Evolutionary conservation across 2,113 vertebrate species (phyloP).

Genomic region (Hipposideros armiger): DNA sequence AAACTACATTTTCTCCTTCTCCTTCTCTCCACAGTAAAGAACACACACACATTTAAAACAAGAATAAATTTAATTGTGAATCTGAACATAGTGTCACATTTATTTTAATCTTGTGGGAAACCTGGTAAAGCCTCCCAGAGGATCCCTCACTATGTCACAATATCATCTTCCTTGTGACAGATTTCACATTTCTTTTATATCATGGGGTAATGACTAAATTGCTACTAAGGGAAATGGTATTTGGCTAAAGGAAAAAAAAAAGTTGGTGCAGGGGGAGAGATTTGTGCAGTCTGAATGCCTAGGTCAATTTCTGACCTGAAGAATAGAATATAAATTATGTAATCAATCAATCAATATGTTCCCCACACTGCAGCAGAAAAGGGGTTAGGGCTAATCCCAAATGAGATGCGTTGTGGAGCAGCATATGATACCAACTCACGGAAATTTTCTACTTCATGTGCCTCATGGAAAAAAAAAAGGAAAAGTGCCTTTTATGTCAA

Average conservation of each 20-base stretch:
- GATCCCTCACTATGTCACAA: slow-evolving; percentile 87
- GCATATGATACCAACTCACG: not conserved
- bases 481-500: slow-evolving; percentile 68
- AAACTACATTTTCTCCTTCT: slow-evolving; percentile 46
- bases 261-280: slow-evolving; percentile 54
- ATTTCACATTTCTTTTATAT: slow-evolving; percentile 85
- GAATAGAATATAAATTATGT: slow-evolving; percentile 55
- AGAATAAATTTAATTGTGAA: slow-evolving; percentile 75
- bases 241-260: slow-evolving; percentile 82
- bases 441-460: slow-evolving; percentile 67
- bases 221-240: slow-evolving; percentile 79
- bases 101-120: slow-evolving; percentile 86
- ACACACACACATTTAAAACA: not conserved
- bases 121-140: slow-evolving; percentile 84
- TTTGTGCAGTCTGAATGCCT: slow-evolving; percentile 60
- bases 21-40: slow-evolving; percentile 17
- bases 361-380: not conserved
- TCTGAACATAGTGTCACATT: slow-evolving; percentile 82
- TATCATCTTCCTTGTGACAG: slow-evolving; percentile 85
- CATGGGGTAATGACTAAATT: slow-evolving; percentile 87
- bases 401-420: not conserved
- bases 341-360: slow-evolving; percentile 65
- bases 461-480: slow-evolving; percentile 32
- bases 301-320: slow-evolving; percentile 53
- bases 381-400: not conserved